Percentiles rank a stretch among this genome's conserved stretches.
These are phyloP conservation scores for Scaptomyza tumidula DNA, from an alignment of 2,888 invertebrate genomes.

Conservation along the genomic window DNA sequence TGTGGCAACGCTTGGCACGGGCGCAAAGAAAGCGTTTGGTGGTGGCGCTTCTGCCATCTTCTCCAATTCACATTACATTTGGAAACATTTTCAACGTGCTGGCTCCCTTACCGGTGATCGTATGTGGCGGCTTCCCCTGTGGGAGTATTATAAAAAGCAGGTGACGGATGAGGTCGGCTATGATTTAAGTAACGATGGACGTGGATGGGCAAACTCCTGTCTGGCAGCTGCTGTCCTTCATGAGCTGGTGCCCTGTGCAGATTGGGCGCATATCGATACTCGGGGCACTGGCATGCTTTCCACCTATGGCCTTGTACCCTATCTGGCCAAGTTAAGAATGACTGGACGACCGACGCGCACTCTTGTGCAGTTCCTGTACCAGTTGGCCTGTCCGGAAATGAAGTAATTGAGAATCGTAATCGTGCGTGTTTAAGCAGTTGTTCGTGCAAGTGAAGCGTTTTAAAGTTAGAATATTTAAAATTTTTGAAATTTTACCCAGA, in stretches of 20 bases:
- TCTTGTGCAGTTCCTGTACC: slow-evolving; percentile 85
- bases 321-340: slow-evolving; percentile 87
- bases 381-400: slow-evolving; percentile 82
- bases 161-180: slow-evolving; percentile 84
- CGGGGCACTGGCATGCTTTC: slow-evolving; percentile 89
- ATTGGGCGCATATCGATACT: slow-evolving; percentile 90
- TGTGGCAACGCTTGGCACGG: slow-evolving; percentile 86
- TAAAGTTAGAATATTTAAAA: no score
- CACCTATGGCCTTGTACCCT: slow-evolving; percentile 86
- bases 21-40: slow-evolving; percentile 86
- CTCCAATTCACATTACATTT: slow-evolving; percentile 86
- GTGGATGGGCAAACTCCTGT: slow-evolving; percentile 87
- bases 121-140: slow-evolving; percentile 88
- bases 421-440: no score
- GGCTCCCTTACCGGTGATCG: slow-evolving; percentile 87
- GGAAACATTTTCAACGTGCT: slow-evolving; percentile 86
- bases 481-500: no score
- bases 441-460: no score
- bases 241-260: slow-evolving; percentile 87
- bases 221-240: slow-evolving; percentile 89
- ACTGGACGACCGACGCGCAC: slow-evolving; percentile 88
- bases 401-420: slow-evolving; percentile 48
- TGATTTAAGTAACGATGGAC: slow-evolving; percentile 87
- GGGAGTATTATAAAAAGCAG: slow-evolving; percentile 82
- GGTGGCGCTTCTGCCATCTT: slow-evolving; percentile 86